Evolutionary conservation across 1,140 invertebrate genomes (phyloP), one percentile per base, ranked within the genome.

Genomic region (Papilio polytes): DNA sequence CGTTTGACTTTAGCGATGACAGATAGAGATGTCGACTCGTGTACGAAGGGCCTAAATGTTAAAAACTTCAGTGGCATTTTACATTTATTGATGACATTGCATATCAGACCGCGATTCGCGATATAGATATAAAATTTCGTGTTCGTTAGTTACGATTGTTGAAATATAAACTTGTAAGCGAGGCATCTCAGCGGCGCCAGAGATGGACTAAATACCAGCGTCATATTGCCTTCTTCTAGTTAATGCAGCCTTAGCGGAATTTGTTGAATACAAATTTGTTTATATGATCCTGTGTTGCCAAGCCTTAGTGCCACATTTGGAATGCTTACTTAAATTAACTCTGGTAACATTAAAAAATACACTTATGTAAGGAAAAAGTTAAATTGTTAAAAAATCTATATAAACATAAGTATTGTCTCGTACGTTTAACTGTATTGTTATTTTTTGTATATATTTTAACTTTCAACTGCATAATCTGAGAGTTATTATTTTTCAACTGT

Each of bases 111-210:
- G 59, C 46, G 46, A 36, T 36, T 36, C 31, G 59, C 20, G 8
- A 63, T 63, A 22, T 56, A 26, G 26, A 12, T 1, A 63, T 63
- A 26, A 63, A 63, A 63, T 63, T 63, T 26, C 20, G 7, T 20
- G 22, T 63, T 63, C 7, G 0, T 20, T 59, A 56, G n/a, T 59
- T 59, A 59, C n/a, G 7, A 59, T 22, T 59, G n/a, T 59, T 63
- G 59, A 26, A 63, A 63, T 63, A 63, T 20, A 63, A 63, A 63
- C 59, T 26, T 63, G 59, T 20, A 56, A 26, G 20, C 59, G 59
- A 8, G 10, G 4, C 59, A 63, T 56, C 53, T 56, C 18, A 56
- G 53, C 53, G 51, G 51, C 51, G 53, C 18, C 53, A 56, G 46
- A 48, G 15, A n/a, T 53, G 51, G 3, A 63, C 20, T n/a, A 22